Percentiles rank a stretch among this genome's conserved stretches.
phyloP scores from a whole-genome alignment of 2,797 vertebrate genomes.

The Esox lucius region DNA sequence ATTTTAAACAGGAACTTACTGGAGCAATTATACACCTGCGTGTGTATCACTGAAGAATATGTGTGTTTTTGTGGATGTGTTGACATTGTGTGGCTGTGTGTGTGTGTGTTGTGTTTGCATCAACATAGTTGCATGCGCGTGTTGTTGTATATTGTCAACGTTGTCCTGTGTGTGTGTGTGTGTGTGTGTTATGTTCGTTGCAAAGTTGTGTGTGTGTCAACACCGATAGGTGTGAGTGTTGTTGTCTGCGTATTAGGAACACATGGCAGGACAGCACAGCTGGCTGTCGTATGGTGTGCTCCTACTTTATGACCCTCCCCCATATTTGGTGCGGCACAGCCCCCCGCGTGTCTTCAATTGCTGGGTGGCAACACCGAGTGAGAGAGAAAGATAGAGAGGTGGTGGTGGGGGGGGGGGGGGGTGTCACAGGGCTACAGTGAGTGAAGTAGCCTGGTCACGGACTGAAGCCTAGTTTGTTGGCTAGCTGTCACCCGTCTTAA shows the following conservation, averaged over 20 bases:
- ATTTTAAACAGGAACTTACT: neutral
- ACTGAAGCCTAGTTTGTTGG: conserved; percentile 2
- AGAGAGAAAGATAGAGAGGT: conserved; percentile 2
- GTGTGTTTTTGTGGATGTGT: conserved; percentile 9
- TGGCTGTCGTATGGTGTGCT: conserved; percentile 33
- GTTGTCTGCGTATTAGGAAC: conserved; percentile 24
- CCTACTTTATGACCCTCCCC: conserved; percentile 72
- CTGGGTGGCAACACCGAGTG: conserved; percentile 55
- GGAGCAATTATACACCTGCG: neutral
- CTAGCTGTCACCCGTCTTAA: conserved; percentile 12
- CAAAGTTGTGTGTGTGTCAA: conserved; percentile 13
- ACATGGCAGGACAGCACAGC: conserved; percentile 41
- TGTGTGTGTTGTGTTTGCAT: neutral
- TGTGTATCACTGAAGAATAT: neutral
- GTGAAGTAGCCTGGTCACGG: neutral
- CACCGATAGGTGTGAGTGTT: conserved; percentile 25
- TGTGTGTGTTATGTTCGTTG: conserved; percentile 9
- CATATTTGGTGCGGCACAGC: conserved; percentile 84
- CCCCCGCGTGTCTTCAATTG: conserved; percentile 77
- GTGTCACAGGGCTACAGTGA: conserved; percentile 19
- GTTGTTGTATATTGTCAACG: conserved; percentile 7
- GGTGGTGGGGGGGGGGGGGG: too few relatives aligned
- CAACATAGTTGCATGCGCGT: neutral
- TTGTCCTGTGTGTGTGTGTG: neutral
- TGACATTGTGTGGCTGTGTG: neutral